Conservation (phyloP, 2,797 vertebrate species). For the Dromococcyx pavoninus region DNA sequence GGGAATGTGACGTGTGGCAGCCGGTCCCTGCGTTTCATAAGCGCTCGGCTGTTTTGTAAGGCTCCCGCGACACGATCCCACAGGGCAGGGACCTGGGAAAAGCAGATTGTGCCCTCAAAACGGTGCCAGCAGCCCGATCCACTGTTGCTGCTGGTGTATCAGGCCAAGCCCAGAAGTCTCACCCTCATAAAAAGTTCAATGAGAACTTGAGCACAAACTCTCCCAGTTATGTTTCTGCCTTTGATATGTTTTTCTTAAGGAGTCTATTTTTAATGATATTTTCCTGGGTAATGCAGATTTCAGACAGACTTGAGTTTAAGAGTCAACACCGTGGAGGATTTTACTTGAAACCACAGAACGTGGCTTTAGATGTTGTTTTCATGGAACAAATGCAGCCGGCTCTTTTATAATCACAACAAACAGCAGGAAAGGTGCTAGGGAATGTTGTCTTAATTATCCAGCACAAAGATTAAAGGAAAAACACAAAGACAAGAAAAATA, state of each 20-base stretch:
- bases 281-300: background rate
- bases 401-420: slow-evolving; percentile 29
- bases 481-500: background rate
- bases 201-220: background rate
- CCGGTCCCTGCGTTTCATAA: slow-evolving; percentile 21
- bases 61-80: background rate
- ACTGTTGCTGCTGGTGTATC: too few relatives aligned
- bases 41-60: background rate
- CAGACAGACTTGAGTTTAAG: background rate
- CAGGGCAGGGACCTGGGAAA: too few relatives aligned
- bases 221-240: accelerated
- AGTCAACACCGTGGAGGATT: accelerated
- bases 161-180: too few relatives aligned
- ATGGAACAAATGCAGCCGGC: background rate
- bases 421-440: slow-evolving; percentile 44
- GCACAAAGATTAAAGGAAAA: slow-evolving; percentile 37
- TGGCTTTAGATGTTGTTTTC: background rate
- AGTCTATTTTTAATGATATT: background rate
- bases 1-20: background rate
- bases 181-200: background rate
- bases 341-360: background rate
- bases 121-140: too few relatives aligned
- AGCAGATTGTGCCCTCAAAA: too few relatives aligned
- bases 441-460: slow-evolving; percentile 39
- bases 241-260: background rate